A percentile compares a stretch with the other conserved stretches of the same genome.
Evolutionary conservation across 2,888 invertebrate species (phyloP).

Genomic region (Drosophila antonietae): DNA sequence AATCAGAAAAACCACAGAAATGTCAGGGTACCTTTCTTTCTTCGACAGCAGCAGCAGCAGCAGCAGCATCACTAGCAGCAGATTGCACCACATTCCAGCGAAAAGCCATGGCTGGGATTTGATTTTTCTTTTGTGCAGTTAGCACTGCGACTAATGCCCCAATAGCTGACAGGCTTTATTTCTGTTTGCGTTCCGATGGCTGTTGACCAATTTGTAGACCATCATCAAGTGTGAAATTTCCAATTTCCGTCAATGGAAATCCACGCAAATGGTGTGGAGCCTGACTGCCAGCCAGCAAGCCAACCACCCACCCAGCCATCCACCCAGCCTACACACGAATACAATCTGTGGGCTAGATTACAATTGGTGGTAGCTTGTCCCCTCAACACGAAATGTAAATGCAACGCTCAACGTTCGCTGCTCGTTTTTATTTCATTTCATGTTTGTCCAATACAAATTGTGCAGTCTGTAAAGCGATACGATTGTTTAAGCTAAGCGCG

Average conservation of each 20-base stretch:
- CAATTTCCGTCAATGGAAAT: conserved; percentile 82
- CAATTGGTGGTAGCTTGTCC: conserved; percentile 4
- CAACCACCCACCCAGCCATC: too few relatives aligned
- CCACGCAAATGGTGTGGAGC: conserved; percentile 4
- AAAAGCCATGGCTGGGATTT: conserved; percentile 49
- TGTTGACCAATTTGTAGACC: conserved; percentile 81
- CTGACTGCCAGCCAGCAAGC: background rate
- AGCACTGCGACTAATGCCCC: conserved; percentile 62
- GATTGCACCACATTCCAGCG: background rate
- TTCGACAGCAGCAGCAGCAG: conserved; percentile 6
- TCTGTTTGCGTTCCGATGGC: conserved; percentile 60
- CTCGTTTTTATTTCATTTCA: conserved; percentile 36
- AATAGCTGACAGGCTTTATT: conserved; percentile 60
- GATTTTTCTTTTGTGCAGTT: conserved; percentile 72
- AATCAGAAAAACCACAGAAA: conserved; percentile 66
- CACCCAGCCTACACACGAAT: background rate
- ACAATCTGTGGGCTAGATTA: conserved; percentile 17
- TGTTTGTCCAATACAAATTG: conserved; percentile 56
- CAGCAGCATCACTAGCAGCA: background rate
- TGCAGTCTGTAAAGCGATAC: conserved; percentile 50
- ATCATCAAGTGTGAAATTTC: conserved; percentile 85
- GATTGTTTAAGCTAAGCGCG: conserved; percentile 43
- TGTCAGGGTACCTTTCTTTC: conserved; percentile 64
- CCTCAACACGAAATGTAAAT: conserved; percentile 45
- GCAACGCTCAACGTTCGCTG: conserved; percentile 44